Base-by-base conservation (phyloP, 2,888 invertebrate genomes). In the Penaeus monodon region DNA sequence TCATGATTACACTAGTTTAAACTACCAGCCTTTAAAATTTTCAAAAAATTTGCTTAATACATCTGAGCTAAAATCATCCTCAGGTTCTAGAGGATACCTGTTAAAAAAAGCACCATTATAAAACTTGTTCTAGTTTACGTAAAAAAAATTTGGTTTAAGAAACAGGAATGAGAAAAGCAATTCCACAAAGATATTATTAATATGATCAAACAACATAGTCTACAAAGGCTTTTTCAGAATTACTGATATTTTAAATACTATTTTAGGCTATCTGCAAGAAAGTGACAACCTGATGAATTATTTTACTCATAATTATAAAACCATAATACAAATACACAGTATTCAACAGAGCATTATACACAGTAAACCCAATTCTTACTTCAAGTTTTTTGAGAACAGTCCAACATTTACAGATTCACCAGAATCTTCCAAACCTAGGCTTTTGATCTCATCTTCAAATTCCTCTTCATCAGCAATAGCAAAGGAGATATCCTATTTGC, bases 41-140 rank as follows among this genome's bases (percentile, higher is more conserved):
- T 92, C 91, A 86, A 94, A 91, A 91, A 94, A 94, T 20, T 92
- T 92, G 81, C 92, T 91, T 24, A 94, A 91, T 38, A 93, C 93
- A 89, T 94, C 93, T 27, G 92, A 92, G 80, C 94, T 93, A 91
- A 93, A 94, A 68, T 94, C 94, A 84, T 94, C 94, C 90, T 93
- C 93, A 7, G 94, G 93, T 83, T 93, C 92, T 94, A 94, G 94
- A 24, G 87, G 83, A 65, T 84, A 90, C 81, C 90, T 90, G 73
- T 92, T 92, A 90, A 93, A 94, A 88, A 90, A 91, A 76, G 22
- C 8, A 10, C 2, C 66, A 44, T 27, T 3, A 17, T 57, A 57
- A 17, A 17, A 17, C 57, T 57, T 57, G 10, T 44, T 44, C 44
- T 44, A 44, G 0, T 44, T 44, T 44, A 44, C 44, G 2, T 38